Evolutionary conservation across 1,140 invertebrate species (phyloP).

Genomic region (Atta cephalotes): DNA sequence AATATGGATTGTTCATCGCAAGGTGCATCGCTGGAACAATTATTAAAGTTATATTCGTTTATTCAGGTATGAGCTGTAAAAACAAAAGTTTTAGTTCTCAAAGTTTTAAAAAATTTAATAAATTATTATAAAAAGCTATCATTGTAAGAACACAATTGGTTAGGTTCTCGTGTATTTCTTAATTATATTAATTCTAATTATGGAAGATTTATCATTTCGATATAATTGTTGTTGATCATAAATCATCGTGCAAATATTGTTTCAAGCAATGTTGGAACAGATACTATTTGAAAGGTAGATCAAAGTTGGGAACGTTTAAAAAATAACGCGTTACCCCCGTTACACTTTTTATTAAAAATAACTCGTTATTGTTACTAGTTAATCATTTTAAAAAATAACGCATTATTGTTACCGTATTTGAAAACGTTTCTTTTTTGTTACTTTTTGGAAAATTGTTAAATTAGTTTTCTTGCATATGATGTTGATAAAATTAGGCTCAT

Average conservation of each 20-base stretch:
- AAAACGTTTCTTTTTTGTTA: no score
- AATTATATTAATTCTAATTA: slow-evolving; percentile 15
- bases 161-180: not conserved
- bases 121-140: not conserved
- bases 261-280: no score
- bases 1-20: slow-evolving; percentile 34
- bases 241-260: not conserved
- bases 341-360: no score
- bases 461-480: no score
- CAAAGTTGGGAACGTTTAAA: no score
- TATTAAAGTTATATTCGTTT: slow-evolving; percentile 74
- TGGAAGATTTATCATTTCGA: not conserved
- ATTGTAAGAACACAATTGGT: not conserved
- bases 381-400: no score
- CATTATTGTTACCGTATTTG: no score
- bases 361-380: no score
- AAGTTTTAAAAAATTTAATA: not conserved
- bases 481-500: no score
- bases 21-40: slow-evolving; percentile 67
- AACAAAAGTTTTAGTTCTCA: not conserved
- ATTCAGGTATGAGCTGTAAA: slow-evolving; percentile 71
- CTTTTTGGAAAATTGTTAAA: no score
- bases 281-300: no score
- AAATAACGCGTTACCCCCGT: no score
- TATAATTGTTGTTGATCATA: not conserved